phyloP scores from a whole-genome alignment of 1,140 invertebrate genomes.

The Aethina tumida region DNA sequence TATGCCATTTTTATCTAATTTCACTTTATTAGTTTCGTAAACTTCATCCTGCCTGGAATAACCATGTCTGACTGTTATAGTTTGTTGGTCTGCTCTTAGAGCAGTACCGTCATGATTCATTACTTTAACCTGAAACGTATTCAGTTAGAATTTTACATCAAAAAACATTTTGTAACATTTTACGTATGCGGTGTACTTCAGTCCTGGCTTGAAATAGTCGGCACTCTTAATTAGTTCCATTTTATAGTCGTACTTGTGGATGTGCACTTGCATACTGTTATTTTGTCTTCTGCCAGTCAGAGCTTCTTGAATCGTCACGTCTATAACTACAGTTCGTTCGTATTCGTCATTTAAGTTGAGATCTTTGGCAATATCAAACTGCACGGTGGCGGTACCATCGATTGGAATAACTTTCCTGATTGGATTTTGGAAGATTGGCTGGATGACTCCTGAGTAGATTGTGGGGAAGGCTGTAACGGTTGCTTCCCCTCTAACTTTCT shows the following conservation, averaged over 20 bases:
- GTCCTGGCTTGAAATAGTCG: slow-evolving; percentile 76
- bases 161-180: slow-evolving; percentile 29
- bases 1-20: slow-evolving; percentile 56
- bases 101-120: slow-evolving; percentile 66
- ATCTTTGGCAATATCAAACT: slow-evolving; percentile 65
- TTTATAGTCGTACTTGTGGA: slow-evolving; percentile 74
- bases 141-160: slow-evolving; percentile 2
- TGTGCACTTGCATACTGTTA: slow-evolving; percentile 54
- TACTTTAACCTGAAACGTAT: slow-evolving; percentile 50
- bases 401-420: slow-evolving; percentile 70
- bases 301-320: slow-evolving; percentile 71
- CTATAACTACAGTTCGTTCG: slow-evolving; percentile 61
- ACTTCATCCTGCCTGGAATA: slow-evolving; percentile 56
- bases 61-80: slow-evolving; percentile 53
- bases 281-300: slow-evolving; percentile 75
- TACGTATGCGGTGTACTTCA: slow-evolving; percentile 75
- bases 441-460: slow-evolving; percentile 66
- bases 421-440: slow-evolving; percentile 59
- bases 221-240: slow-evolving; percentile 74
- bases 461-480: slow-evolving; percentile 65
- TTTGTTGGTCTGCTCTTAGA: slow-evolving; percentile 48
- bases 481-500: slow-evolving; percentile 69
- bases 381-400: slow-evolving; percentile 62
- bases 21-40: slow-evolving; percentile 47
- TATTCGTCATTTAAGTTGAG: slow-evolving; percentile 62